Evolutionary conservation across 2,888 invertebrate genomes (phyloP).

Genomic region (Cinara cedri): DNA sequence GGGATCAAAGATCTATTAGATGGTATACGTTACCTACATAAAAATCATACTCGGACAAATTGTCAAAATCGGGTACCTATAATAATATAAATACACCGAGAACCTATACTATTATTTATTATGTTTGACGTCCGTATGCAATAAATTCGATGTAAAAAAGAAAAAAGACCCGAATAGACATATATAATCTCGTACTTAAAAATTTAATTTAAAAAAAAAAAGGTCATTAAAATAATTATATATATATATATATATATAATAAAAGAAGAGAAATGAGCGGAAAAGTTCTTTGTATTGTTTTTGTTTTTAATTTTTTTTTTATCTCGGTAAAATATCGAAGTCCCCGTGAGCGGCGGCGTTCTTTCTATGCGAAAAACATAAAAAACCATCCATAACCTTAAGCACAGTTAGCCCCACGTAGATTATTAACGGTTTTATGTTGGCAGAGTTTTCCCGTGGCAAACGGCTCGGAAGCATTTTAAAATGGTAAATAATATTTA

Average conservation of each 20-base stretch:
- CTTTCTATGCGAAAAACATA: constrained; percentile 8
- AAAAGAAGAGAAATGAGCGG: not conserved
- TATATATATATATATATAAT: not conserved
- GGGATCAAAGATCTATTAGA: no score
- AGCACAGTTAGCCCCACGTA: constrained; percentile 37
- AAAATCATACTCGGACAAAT: no score
- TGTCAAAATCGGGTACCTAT: no score
- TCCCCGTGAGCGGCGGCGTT: constrained; percentile 7
- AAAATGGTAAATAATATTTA: constrained; percentile 51
- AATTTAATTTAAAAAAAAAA: not conserved
- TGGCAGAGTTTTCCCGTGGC: constrained; percentile 18
- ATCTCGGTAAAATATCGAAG: constrained; percentile 17
- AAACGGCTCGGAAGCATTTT: constrained; percentile 45
- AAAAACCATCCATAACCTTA: constrained; percentile 41
- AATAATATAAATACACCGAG: no score
- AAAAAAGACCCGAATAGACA: no score
- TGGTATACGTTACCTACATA: no score
- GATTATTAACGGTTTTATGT: constrained; percentile 49
- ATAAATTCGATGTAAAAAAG: no score
- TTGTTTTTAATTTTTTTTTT: constrained; percentile 6
- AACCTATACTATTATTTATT: no score
- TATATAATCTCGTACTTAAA: no score
- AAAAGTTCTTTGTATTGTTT: not conserved
- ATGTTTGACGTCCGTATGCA: no score
- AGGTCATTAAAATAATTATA: constrained; percentile 21